Conservation (phyloP, 1,140 invertebrate species). For the Ganaspis sp. region DNA sequence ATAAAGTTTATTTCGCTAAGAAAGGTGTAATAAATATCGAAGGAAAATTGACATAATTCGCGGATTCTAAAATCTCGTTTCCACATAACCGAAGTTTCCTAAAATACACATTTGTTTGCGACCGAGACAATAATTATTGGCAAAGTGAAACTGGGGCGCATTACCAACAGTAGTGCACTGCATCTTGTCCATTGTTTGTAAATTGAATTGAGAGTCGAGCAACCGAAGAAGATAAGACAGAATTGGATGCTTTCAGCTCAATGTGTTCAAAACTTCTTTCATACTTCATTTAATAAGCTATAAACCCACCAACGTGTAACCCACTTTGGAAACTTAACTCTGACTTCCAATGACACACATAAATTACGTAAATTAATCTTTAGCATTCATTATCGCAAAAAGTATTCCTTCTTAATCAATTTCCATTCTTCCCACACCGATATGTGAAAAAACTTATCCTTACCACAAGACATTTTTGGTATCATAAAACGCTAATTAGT, state of each 20-base stretch:
- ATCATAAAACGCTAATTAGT: too few relatives aligned
- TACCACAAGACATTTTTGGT: too few relatives aligned
- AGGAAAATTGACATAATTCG: neutral
- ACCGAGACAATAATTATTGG: slow-evolving; percentile 54
- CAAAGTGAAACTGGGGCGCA: slow-evolving; percentile 51
- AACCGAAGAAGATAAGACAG: slow-evolving; percentile 46
- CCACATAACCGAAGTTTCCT: slow-evolving; percentile 20
- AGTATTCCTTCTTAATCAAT: too few relatives aligned
- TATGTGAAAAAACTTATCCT: too few relatives aligned
- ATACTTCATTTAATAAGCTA: slow-evolving; percentile 11
- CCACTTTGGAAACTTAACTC: neutral
- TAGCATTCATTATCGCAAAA: too few relatives aligned
- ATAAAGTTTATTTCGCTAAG: too few relatives aligned
- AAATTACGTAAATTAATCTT: neutral
- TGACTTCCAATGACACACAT: neutral
- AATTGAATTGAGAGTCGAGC: slow-evolving; percentile 49
- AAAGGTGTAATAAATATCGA: too few relatives aligned
- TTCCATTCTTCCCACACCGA: too few relatives aligned
- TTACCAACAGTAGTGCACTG: slow-evolving; percentile 21
- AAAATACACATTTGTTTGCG: slow-evolving; percentile 3
- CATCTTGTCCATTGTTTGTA: slow-evolving; percentile 40
- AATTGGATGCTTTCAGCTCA: slow-evolving; percentile 24
- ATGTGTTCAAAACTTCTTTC: slow-evolving; percentile 26
- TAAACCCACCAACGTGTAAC: neutral
- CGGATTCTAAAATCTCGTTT: slow-evolving; percentile 3